Percentiles rank a stretch among this genome's conserved stretches.
Evolutionary conservation across 2,113 vertebrate genomes (phyloP).

Genomic region (Macquaria australasica): DNA sequence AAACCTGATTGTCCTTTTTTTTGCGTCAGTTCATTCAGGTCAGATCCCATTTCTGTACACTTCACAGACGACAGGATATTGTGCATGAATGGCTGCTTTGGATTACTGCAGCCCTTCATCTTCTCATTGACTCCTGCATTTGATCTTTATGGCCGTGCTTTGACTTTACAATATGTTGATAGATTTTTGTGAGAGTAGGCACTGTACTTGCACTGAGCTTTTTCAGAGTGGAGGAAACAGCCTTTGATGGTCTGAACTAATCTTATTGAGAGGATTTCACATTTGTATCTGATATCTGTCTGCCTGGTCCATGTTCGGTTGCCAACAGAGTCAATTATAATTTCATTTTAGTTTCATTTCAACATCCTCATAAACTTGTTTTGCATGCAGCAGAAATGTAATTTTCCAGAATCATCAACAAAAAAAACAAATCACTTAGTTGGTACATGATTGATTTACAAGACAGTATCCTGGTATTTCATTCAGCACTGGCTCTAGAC

Average conservation of each 20-base stretch:
- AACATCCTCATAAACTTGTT: slow-evolving; percentile 25
- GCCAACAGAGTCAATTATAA: slow-evolving; percentile 8
- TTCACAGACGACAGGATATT: slow-evolving; percentile 27
- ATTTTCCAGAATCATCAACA: not conserved
- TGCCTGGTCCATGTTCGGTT: slow-evolving; percentile 6
- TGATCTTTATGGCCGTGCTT: slow-evolving; percentile 68
- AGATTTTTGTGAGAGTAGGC: slow-evolving; percentile 66
- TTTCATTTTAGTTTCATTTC: slow-evolving; percentile 46
- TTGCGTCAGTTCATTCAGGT: slow-evolving; percentile 23
- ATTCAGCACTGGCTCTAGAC: not conserved
- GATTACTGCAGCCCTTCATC: slow-evolving; percentile 60
- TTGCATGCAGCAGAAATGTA: not conserved
- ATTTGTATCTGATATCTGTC: slow-evolving; percentile 40
- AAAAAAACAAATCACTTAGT: not conserved
- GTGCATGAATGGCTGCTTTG: slow-evolving; percentile 38
- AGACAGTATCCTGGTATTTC: not conserved
- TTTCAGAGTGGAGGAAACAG: slow-evolving; percentile 21
- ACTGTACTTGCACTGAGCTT: slow-evolving; percentile 21
- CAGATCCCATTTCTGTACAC: slow-evolving; percentile 21
- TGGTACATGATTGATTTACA: slow-evolving; percentile 6
- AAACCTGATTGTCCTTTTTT: slow-evolving; percentile 6
- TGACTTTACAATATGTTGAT: slow-evolving; percentile 71
- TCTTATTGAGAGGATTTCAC: slow-evolving; percentile 56
- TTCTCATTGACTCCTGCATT: slow-evolving; percentile 57
- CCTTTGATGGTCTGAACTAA: slow-evolving; percentile 66